These are phyloP conservation scores for Anarsia innoxiella DNA, from an alignment of 2,888 invertebrate species.

Conservation along the genomic window DNA sequence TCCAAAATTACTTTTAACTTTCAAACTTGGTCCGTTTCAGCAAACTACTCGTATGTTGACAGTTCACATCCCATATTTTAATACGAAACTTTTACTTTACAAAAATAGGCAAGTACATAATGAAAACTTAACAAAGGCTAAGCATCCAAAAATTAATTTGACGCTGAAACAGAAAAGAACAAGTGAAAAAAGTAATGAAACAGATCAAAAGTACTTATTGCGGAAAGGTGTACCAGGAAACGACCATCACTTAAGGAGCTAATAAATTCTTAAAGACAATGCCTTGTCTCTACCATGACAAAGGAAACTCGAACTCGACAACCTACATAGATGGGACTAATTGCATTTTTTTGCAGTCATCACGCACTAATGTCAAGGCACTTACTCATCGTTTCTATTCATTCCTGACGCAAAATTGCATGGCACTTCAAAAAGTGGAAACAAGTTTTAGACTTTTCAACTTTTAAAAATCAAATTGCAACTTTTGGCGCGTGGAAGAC, in stretches of 20 bases:
- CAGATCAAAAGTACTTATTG: too few species aligned
- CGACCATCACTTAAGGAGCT: constrained; percentile 24
- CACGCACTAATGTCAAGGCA: constrained; percentile 66
- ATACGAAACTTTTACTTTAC: too few species aligned
- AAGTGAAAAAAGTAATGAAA: too few species aligned
- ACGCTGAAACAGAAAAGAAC: too few species aligned
- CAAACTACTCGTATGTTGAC: neutral
- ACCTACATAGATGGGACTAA: constrained; percentile 55
- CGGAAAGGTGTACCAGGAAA: constrained; percentile 36
- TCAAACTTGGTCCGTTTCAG: too few species aligned
- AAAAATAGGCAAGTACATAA: too few species aligned
- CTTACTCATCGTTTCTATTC: constrained; percentile 68
- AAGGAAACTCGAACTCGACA: constrained; percentile 59
- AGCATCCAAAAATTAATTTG: too few species aligned
- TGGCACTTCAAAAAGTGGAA: constrained; percentile 42
- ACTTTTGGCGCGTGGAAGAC: constrained; percentile 41
- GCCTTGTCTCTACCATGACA: constrained; percentile 60
- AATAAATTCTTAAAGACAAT: constrained; percentile 67
- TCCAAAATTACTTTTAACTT: constrained; percentile 69
- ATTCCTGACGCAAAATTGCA: constrained; percentile 64
- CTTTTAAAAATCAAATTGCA: too few species aligned
- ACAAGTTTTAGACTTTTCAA: too few species aligned
- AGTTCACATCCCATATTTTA: too few species aligned
- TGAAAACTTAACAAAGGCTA: too few species aligned
- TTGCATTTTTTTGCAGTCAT: constrained; percentile 67